These are phyloP conservation scores for Bubo scandiacus DNA, from an alignment of 2,113 vertebrate genomes.

Conservation along the genomic window DNA sequence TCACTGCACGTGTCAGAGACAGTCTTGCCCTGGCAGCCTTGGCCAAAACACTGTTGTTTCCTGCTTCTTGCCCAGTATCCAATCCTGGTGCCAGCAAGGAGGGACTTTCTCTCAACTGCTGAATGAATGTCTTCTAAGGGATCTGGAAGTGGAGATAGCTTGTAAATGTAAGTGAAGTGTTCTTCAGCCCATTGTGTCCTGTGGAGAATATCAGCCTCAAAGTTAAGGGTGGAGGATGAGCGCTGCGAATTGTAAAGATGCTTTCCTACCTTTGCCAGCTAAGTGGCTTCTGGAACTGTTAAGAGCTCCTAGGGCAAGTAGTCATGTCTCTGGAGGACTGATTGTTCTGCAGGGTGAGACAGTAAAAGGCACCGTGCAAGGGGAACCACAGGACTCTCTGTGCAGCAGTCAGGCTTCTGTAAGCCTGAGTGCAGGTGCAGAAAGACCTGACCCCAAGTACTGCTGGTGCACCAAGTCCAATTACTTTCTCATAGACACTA, in stretches of 20 bases:
- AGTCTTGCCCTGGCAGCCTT: background rate
- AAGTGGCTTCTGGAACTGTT: background rate
- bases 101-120: background rate
- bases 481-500: background rate
- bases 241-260: background rate
- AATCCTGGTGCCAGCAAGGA: background rate
- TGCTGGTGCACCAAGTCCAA: background rate
- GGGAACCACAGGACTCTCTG: background rate
- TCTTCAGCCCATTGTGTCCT: background rate
- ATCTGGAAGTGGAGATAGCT: background rate
- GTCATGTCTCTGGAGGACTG: accelerated
- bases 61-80: background rate
- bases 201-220: background rate
- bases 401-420: background rate
- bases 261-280: background rate
- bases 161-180: background rate
- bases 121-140: background rate
- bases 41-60: background rate
- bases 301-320: background rate
- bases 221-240: background rate
- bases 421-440: background rate
- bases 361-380: accelerated
- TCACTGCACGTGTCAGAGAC: background rate
- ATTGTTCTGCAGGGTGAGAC: background rate
- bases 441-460: background rate